A percentile compares a stretch with the other conserved stretches of the same genome.
phyloP scores from a whole-genome alignment of 2,113 vertebrate genomes.

The Neodontobutis hainanensis region DNA sequence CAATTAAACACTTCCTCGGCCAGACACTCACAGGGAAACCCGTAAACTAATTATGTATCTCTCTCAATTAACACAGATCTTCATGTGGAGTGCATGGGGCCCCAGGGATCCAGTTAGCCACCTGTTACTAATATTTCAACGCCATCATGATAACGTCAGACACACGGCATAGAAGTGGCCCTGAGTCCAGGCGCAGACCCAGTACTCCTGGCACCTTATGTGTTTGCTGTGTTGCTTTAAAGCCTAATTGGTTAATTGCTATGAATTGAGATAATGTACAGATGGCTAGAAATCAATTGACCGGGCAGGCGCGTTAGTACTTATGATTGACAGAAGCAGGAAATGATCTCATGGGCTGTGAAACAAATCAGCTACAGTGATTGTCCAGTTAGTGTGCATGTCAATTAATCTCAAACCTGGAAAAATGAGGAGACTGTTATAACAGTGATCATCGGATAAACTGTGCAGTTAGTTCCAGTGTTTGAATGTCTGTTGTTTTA shows the following conservation, averaged over 20 bases:
- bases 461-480: background rate
- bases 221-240: constrained; percentile 61
- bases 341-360: constrained; percentile 36
- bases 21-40: constrained; percentile 26
- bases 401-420: constrained; percentile 48
- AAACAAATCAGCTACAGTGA: constrained; percentile 27
- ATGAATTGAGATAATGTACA: constrained; percentile 65
- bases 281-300: constrained; percentile 70
- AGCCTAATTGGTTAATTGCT: constrained; percentile 73
- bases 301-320: constrained; percentile 40
- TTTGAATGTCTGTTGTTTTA: background rate
- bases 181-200: constrained; percentile 17
- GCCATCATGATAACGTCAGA: constrained; percentile 46
- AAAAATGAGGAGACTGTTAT: constrained; percentile 22
- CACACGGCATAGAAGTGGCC: constrained; percentile 23
- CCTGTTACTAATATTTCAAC: constrained; percentile 72
- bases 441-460: constrained; percentile 36
- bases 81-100: constrained; percentile 56
- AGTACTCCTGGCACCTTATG: no score
- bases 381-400: constrained; percentile 59
- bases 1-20: constrained; percentile 58
- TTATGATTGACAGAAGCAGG: constrained; percentile 60
- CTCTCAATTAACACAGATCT: constrained; percentile 69
- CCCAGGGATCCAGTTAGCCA: constrained; percentile 67
- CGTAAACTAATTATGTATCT: constrained; percentile 60